phyloP scores from a whole-genome alignment of 2,888 invertebrate species.

The Trichogramma evanescens region DNA sequence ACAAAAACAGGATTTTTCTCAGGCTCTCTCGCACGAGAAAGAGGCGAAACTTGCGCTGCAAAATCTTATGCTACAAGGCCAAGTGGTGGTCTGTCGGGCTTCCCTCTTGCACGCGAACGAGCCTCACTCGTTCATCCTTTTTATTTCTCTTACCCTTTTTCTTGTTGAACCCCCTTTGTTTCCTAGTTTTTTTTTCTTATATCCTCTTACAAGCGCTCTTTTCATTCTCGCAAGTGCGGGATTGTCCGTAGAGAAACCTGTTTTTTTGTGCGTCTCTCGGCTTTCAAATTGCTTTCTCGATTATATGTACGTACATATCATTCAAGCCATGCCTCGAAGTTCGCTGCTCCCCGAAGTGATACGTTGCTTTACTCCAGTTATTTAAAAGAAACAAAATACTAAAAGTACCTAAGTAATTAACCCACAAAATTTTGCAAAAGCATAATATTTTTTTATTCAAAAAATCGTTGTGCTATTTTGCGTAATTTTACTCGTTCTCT shows the following conservation, averaged over 20 bases:
- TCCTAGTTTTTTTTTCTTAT: neutral
- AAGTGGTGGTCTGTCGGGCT: conserved; percentile 17
- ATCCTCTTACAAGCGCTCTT: neutral
- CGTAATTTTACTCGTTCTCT: conserved; percentile 41
- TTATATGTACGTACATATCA: neutral
- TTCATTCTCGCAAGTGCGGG: neutral
- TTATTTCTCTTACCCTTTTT: conserved; percentile 8
- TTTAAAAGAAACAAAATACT: neutral
- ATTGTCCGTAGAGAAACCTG: too few relatives aligned
- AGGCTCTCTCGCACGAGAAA: too few relatives aligned
- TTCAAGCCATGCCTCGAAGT: neutral
- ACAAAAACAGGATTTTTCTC: neutral
- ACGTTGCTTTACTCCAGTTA: neutral
- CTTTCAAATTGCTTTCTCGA: neutral
- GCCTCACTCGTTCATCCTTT: conserved; percentile 20
- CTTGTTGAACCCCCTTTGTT: conserved; percentile 2
- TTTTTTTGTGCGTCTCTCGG: neutral
- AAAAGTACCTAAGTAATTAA: conserved; percentile 16
- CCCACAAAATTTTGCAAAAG: conserved; percentile 13
- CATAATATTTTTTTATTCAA: too few relatives aligned
- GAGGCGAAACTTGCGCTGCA: too few relatives aligned
- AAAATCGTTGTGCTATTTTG: conserved; percentile 39
- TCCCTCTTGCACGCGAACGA: conserved; percentile 26
- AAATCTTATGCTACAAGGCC: neutral
- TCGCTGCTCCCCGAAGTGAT: conserved; percentile 10